phyloP scores from a whole-genome alignment of 2,113 vertebrate genomes.

The Tyrannus savana region DNA sequence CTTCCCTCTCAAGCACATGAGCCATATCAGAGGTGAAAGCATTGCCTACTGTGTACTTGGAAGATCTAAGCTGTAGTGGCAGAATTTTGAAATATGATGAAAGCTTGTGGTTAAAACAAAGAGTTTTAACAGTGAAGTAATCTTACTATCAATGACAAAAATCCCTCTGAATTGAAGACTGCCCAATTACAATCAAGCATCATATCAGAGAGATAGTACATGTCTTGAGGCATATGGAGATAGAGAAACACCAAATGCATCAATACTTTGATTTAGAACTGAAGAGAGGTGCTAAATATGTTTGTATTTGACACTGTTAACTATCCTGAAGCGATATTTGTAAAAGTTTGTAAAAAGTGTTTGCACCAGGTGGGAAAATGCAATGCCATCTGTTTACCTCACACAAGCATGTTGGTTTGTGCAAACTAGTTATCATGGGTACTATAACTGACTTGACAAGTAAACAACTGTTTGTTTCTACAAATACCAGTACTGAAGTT shows the following conservation, averaged over 20 bases:
- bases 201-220: background rate
- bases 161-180: background rate
- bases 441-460: background rate
- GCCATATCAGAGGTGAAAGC: background rate
- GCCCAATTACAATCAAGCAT: background rate
- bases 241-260: background rate
- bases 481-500: background rate
- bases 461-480: slow-evolving; percentile 9
- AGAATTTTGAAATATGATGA: background rate
- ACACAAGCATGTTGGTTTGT: background rate
- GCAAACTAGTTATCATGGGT: background rate
- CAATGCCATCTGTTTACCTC: slow-evolving; percentile 26
- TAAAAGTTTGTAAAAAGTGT: background rate
- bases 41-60: background rate
- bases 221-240: background rate
- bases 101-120: background rate
- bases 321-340: background rate
- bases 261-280: background rate
- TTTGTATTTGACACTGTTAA: slow-evolving; percentile 18
- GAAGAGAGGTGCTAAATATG: background rate
- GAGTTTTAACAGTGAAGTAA: background rate
- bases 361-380: background rate
- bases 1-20: background rate
- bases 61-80: background rate
- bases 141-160: background rate